Evolutionary conservation across 2,113 vertebrate genomes (phyloP).

Genomic region (Xenopus laevis): DNA sequence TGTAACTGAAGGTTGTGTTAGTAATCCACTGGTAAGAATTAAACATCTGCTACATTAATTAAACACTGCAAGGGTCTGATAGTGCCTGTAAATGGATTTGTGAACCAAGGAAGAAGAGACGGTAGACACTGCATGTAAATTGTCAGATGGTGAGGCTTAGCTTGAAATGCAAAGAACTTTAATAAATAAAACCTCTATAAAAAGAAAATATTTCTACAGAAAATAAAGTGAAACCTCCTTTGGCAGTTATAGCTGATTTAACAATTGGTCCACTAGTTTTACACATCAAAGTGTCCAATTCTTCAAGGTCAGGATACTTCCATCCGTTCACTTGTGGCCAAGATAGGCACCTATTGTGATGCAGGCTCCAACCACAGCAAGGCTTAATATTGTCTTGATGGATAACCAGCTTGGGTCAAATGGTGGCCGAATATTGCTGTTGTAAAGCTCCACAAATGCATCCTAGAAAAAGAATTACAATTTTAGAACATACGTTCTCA

Average conservation of each 20-base stretch:
- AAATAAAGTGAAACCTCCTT: conserved; percentile 72
- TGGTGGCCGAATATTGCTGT: conserved; percentile 77
- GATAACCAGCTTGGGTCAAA: conserved; percentile 90
- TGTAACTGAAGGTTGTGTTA: neutral
- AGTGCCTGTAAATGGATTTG: neutral
- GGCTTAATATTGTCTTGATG: conserved; percentile 87
- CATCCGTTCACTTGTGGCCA: conserved; percentile 85
- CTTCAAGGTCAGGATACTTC: conserved; percentile 15
- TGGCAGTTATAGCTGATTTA: conserved; percentile 80
- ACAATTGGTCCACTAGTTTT: conserved; percentile 54
- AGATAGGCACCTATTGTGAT: conserved; percentile 93
- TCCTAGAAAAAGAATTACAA: conserved; percentile 67
- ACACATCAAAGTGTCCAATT: conserved; percentile 19
- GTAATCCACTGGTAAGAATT: neutral
- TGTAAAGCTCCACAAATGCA: conserved; percentile 93
- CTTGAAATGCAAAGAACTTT: conserved; percentile 66
- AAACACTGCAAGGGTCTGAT: neutral
- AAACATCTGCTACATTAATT: neutral
- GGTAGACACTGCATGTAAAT: conserved; percentile 11
- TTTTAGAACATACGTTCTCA: no score
- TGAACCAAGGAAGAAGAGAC: conserved; percentile 2
- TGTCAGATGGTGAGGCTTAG: conserved; percentile 31
- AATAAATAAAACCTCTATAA: conserved; percentile 75
- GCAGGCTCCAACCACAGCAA: conserved; percentile 91
- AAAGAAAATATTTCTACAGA: conserved; percentile 61